Conservation (phyloP, 1,140 invertebrate genomes). For the Homarus americanus region DNA sequence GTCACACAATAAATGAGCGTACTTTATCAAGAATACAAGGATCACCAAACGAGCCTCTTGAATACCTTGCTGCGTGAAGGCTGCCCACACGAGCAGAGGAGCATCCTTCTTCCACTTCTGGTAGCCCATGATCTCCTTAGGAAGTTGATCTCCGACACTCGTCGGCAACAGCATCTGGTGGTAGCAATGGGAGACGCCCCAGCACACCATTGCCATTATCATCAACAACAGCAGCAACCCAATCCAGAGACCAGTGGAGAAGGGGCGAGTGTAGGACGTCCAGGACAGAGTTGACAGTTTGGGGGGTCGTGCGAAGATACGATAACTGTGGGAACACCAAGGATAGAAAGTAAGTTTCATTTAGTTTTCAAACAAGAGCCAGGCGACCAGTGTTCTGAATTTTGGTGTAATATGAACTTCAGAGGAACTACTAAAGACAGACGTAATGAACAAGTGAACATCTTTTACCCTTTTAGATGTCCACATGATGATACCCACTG, state of each 20-base stretch:
- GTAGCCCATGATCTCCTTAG: background rate
- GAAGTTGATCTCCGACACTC: background rate
- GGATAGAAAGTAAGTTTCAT: background rate
- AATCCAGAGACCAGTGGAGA: conserved; percentile 45
- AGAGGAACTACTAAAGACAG: too few species aligned
- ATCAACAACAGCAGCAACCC: conserved; percentile 15
- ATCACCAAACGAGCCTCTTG: too few species aligned
- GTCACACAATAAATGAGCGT: too few species aligned
- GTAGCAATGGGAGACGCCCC: conserved; percentile 33
- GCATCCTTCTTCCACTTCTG: conserved; percentile 44
- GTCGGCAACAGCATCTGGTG: background rate
- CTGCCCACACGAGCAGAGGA: conserved; percentile 52
- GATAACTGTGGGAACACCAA: conserved; percentile 41
- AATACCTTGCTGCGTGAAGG: conserved; percentile 67
- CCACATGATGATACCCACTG: too few species aligned
- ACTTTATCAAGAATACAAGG: too few species aligned
- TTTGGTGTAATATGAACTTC: too few species aligned
- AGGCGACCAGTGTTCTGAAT: too few species aligned
- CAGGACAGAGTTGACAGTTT: conserved; percentile 35
- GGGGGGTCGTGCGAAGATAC: conserved; percentile 62
- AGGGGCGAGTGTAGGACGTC: conserved; percentile 67
- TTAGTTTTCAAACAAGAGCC: too few species aligned
- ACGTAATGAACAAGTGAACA: too few species aligned
- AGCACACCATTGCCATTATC: conserved; percentile 12
- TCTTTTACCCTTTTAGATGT: too few species aligned